Evolutionary conservation across 2,797 vertebrate genomes (phyloP).

Genomic region (Neostethus bicornis): DNA sequence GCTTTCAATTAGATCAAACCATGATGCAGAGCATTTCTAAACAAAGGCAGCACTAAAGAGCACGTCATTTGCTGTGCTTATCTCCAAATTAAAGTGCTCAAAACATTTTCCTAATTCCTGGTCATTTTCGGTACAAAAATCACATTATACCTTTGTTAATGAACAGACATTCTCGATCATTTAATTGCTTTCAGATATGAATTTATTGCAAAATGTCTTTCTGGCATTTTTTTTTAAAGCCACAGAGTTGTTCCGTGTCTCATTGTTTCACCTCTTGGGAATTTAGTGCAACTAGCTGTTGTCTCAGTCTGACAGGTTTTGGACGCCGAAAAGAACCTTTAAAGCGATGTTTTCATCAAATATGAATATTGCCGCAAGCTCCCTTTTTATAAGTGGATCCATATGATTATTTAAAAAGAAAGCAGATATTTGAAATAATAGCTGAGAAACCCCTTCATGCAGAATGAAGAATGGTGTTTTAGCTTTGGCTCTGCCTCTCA

Average conservation of each 20-base stretch:
- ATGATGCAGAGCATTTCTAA: not conserved
- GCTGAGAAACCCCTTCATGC: constrained; percentile 13
- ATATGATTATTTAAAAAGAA: not conserved
- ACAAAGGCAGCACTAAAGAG: constrained; percentile 18
- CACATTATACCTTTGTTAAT: not conserved
- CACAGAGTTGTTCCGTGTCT: not conserved
- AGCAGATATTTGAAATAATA: not conserved
- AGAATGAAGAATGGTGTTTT: not conserved
- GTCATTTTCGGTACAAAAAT: not conserved
- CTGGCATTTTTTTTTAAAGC: not conserved
- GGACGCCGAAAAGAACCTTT: constrained; percentile 17
- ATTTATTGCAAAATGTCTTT: not conserved
- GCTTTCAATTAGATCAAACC: not conserved
- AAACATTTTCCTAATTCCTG: constrained; percentile 1
- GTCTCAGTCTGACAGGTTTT: constrained; percentile 5
- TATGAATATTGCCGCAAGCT: not conserved
- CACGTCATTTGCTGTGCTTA: constrained; percentile 3
- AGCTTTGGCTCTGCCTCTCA: constrained; percentile 18
- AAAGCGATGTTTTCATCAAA: not conserved
- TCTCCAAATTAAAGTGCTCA: constrained; percentile 10
- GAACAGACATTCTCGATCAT: not conserved
- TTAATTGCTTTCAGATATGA: too few species aligned
- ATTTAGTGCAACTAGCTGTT: not conserved
- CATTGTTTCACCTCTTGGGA: not conserved
- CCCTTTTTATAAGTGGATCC: not conserved